Evolutionary conservation across 2,797 vertebrate genomes (phyloP).

Genomic region (Pyrocephalus nanus): DNA sequence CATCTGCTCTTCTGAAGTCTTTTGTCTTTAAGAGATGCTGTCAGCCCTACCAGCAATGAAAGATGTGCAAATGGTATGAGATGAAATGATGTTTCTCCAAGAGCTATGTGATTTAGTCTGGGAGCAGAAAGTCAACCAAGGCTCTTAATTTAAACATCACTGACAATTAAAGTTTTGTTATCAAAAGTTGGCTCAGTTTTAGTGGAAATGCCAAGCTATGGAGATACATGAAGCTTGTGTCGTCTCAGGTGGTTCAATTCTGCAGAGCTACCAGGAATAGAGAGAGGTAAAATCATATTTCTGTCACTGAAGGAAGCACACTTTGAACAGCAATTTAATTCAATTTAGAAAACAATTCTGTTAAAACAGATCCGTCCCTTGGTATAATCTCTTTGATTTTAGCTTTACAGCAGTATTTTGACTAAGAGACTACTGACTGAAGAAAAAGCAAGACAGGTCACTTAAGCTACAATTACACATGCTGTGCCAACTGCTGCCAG

Average conservation of each 20-base stretch:
- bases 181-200: background rate
- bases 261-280: background rate
- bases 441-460: conserved; percentile 5
- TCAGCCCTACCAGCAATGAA: background rate
- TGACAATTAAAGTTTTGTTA: background rate
- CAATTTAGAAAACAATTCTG: background rate
- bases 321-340: conserved; percentile 27
- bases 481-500: background rate
- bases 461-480: background rate
- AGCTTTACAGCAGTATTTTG: background rate
- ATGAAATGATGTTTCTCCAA: background rate
- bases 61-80: background rate
- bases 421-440: background rate
- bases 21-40: background rate
- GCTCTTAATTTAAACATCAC: background rate
- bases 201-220: background rate
- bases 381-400: background rate
- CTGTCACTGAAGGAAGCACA: background rate
- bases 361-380: background rate
- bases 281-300: background rate
- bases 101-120: background rate
- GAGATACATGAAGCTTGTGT: background rate
- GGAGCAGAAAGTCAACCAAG: background rate
- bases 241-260: background rate
- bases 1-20: background rate